Base-by-base conservation (phyloP, 2,113 vertebrate species). In the Neofelis nebulosa region DNA sequence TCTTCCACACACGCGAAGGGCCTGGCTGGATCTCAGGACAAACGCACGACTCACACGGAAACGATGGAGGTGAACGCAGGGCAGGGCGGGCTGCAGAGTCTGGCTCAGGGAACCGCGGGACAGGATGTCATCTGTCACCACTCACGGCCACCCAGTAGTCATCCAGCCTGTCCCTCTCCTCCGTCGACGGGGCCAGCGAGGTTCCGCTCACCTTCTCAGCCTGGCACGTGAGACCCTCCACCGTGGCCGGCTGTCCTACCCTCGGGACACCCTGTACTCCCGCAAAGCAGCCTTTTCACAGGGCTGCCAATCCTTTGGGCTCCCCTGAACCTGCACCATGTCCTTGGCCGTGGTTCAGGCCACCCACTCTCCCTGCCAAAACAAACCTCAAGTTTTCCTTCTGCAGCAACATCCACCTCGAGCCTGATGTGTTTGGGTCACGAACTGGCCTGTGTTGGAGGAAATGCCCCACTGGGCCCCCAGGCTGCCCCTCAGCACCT, bases 101-200 rank as follows among this genome's bases (percentile, higher is more conserved):
- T 9, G 57, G 57, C 57, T 79, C 74, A 66, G 74, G 41, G n/a
- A 66, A 38, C 74, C 1, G 5, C 1, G 7, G 41, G 48, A 33
- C 18, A 50, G 76, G 48, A n/a, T 52, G 76, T 79, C 31, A 79
- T 45, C 48, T 29, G 31, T n/a, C 76, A 19, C 16, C 18, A 33
- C 27, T 48, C 27, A 4, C 27, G 4, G 76, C 25, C 66, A 12
- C 33, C 33, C 25, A 1, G 6, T 73, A 1, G 6, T 73, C 65
- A 45, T 31, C 73, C 85, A 48, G 4, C 29, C 65, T 23, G 5
- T 10, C 85, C 61, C 78, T 73, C 9, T n/a, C 45, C 85, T 21
- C 6, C 15, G 5, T 41, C 50, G 7, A n/a, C 0, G 2, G 61
- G 0, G 2, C 15, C 5, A 3, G n/a, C 2, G 14, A 66, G 63